Base-by-base conservation (phyloP, 2,888 invertebrate species). In the Morpho helenor region DNA sequence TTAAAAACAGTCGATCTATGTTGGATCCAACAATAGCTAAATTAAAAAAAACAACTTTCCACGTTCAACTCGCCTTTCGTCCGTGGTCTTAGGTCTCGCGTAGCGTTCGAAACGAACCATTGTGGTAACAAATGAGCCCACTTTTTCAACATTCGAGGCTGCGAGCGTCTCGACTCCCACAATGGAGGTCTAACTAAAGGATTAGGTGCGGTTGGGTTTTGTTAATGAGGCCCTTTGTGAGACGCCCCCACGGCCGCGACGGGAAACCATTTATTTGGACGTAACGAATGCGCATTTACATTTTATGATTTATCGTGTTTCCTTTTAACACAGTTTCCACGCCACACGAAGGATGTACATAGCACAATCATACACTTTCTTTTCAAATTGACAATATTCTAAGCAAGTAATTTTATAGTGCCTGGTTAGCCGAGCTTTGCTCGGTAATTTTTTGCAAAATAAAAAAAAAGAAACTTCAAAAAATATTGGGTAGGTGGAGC, bases 181-280 rank as follows among this genome's bases (percentile, higher is more conserved):
- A 88, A 87, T 87, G 68, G 77, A 75, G 77, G 80, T 84, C 80
- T 87, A 86, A 88, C 89, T 82, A 88, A 88, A 87, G 87, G 85
- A 88, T 89, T 88, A 79, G 84, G 78, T 71, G 70, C 87, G 87
- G 84, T 75, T 70, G 80, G 80, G 75, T 76, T 81, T 77, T 73
- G 77, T 82, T 87, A 87, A 88, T 87, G 85, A 87, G 79, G 67
- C 73, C 72, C 74, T 84, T 87, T 87, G 85, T 84, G 73, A 68
- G 70, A 70, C 76, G 78, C 73, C 75, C 75, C 76, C 75, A 73
- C 73, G 70, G 64, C 56, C 56, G 70, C 77, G 79, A 76, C 80
- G 67, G 82, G 85, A 83, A 82, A 87, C 80, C 79, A 77, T 84
- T 86, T 81, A 85, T 86, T 83, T 75, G 67, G 76, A 77, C 84